Conservation (phyloP, 2,888 invertebrate species). For the Scaptomyza reducta region DNA sequence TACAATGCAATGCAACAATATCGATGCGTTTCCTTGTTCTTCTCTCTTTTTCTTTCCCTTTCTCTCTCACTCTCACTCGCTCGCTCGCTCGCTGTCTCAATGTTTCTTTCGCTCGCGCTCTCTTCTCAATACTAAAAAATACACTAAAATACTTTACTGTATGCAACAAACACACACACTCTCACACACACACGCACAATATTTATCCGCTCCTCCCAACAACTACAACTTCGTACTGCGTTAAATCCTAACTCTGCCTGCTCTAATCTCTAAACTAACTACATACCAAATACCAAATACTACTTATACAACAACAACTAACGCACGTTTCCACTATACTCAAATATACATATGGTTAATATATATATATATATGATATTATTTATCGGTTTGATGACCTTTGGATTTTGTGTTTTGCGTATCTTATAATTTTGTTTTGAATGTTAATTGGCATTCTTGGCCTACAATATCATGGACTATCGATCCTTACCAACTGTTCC, state of each 20-base stretch:
- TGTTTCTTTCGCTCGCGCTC: conserved; percentile 34
- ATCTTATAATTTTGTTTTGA: neutral
- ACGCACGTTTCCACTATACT: conserved; percentile 27
- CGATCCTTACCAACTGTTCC: no score
- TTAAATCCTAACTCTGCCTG: conserved; percentile 47
- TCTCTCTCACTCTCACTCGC: conserved; percentile 46
- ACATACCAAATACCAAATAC: neutral
- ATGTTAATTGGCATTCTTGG: conserved; percentile 20
- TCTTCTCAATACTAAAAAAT: conserved; percentile 18
- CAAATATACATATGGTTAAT: neutral
- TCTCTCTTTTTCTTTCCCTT: conserved; percentile 42
- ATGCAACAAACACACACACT: conserved; percentile 12
- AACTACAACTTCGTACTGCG: conserved; percentile 36
- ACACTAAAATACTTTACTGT: conserved; percentile 20
- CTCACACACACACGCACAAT: conserved; percentile 12
- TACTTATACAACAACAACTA: conserved; percentile 15
- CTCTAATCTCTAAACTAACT: conserved; percentile 24
- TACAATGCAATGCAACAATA: conserved; percentile 80
- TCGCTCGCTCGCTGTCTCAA: conserved; percentile 8
- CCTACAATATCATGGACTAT: conserved; percentile 38
- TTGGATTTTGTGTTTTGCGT: neutral
- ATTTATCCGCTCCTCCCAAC: conserved; percentile 29
- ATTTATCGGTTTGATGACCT: conserved; percentile 6
- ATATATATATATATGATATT: neutral
- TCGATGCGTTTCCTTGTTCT: conserved; percentile 82